Base-by-base conservation (phyloP, 2,888 invertebrate species). In the Unio delphinus region DNA sequence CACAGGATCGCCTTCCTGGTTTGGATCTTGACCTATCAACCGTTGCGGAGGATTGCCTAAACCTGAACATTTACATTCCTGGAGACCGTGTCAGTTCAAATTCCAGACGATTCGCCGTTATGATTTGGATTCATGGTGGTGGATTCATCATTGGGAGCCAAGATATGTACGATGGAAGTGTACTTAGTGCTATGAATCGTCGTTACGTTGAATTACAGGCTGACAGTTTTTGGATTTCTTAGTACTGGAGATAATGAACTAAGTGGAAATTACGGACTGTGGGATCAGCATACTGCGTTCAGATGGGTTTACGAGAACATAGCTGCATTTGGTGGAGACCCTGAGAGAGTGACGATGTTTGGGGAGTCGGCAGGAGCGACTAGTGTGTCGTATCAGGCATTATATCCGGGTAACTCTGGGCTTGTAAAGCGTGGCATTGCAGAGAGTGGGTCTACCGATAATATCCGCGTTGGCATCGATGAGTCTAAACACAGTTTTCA, bases 271-370 rank as follows among this genome's bases (percentile, higher is more conserved):
- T 95, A 96, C 93, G 97, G 91, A 0, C 92, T 98, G 26, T 95
- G 96, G 94, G 98, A 98, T 92, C 98, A 98, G 91, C 94, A 95
- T 15, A 88, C 97, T 85, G 98, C 98, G 2, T 94, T 98, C 80
- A 93, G 95, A 70, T 98, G 98, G 98, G 93, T 98, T 55, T 94
- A 95, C 89, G 95, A 96, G 79, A 97, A 98, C 89, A 96, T 96
- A 26, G 69, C 60, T 11, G 58, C 45, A 55, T 87, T 87, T 61
- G 85, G 84, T n/a, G 87, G 87, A 2, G 80, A 86, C 69, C 70
- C 73, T 15, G 59, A 76, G 18, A 71, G 75, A 15, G 78, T 87
- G 1, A 86, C 85, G 0, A 58, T 80, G 17, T 83, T 85, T 69
- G 87, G 87, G 15, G 80, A 85, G 59, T 85, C 86, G 45, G 83